Conservation (phyloP, 1,140 invertebrate species). For the Neodiprion pinetum region DNA sequence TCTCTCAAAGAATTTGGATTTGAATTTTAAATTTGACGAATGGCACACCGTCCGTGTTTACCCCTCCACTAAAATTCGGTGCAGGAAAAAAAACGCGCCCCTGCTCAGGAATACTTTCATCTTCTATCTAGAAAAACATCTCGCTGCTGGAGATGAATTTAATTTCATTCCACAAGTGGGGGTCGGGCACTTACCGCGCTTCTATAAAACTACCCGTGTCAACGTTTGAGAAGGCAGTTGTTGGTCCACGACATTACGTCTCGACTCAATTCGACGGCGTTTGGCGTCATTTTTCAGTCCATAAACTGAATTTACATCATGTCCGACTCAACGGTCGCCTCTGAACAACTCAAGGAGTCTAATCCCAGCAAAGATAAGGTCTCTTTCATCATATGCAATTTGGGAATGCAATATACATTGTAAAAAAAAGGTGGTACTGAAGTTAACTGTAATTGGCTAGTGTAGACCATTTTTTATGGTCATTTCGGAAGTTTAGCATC, state of each 20-base stretch:
- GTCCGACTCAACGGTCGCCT: not conserved
- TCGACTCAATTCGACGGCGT: no score
- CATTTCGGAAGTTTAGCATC: not conserved
- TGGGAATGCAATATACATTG: no score
- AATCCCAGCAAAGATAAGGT: no score
- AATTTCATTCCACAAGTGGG: not conserved
- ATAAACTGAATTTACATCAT: not conserved
- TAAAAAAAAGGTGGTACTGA: no score
- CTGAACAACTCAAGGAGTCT: not conserved
- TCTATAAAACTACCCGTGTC: not conserved
- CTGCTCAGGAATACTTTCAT: not conserved
- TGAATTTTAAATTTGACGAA: no score
- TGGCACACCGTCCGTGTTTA: no score
- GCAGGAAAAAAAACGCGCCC: not conserved
- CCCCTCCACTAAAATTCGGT: no score
- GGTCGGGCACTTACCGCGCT: not conserved
- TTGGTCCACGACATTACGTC: not conserved
- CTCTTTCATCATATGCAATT: no score
- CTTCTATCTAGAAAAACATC: not conserved
- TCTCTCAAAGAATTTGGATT: not conserved
- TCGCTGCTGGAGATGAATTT: not conserved
- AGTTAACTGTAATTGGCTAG: no score
- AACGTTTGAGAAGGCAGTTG: not conserved
- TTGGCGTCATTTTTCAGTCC: not conserved
- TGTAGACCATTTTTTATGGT: no score